Evolutionary conservation across 2,888 invertebrate species (phyloP).

Genomic region (Aleiodes alternator): DNA sequence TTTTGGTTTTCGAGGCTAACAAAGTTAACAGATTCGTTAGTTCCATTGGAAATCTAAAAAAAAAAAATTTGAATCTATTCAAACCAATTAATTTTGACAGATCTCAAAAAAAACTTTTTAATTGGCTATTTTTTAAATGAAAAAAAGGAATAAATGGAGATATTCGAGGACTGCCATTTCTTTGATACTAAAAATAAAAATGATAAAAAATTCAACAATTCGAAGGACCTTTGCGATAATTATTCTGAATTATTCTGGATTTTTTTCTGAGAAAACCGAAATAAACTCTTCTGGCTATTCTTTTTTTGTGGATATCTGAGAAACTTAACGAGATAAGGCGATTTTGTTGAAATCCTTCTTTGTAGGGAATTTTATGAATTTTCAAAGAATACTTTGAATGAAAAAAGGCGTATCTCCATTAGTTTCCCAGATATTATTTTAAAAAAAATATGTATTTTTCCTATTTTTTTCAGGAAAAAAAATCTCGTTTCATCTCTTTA

Average conservation of each 20-base stretch:
- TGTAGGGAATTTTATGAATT: too few relatives aligned
- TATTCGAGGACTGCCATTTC: background rate
- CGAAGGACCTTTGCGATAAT: background rate
- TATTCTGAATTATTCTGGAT: constrained; percentile 78
- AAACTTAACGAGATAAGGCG: too few relatives aligned
- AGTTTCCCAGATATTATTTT: too few relatives aligned
- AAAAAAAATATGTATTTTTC: too few relatives aligned
- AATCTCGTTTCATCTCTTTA: too few relatives aligned
- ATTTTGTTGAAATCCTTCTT: too few relatives aligned
- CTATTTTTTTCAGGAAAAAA: too few relatives aligned
- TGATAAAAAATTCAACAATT: too few relatives aligned
- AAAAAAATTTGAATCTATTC: background rate
- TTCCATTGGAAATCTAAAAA: background rate
- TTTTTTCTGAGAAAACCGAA: background rate
- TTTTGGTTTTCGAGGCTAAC: background rate
- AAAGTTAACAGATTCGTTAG: background rate
- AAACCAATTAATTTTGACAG: background rate
- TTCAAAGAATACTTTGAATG: too few relatives aligned
- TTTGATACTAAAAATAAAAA: constrained; percentile 5
- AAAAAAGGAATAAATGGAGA: background rate
- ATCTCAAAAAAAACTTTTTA: background rate
- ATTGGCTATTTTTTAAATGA: background rate
- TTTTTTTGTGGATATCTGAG: constrained; percentile 41
- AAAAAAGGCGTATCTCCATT: too few relatives aligned
- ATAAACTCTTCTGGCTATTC: constrained; percentile 23